phyloP scores from a whole-genome alignment of 2,888 invertebrate species.

The Drosophila kanekoi region DNA sequence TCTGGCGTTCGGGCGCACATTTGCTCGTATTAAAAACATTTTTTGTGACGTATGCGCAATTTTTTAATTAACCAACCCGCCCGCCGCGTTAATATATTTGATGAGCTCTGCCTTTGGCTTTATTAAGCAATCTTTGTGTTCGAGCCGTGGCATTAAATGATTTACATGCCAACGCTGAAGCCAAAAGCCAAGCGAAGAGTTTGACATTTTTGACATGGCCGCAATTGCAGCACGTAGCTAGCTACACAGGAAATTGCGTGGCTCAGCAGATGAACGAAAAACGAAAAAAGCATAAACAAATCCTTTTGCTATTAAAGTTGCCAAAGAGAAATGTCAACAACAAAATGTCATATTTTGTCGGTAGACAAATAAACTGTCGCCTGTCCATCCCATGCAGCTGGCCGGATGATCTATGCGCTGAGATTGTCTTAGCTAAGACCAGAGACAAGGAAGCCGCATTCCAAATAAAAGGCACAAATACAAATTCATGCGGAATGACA shows the following conservation, averaged over 20 bases:
- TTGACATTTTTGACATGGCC: slow-evolving; percentile 64
- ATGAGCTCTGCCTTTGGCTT: slow-evolving; percentile 33
- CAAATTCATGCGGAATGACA: slow-evolving; percentile 75
- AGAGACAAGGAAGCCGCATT: slow-evolving; percentile 46
- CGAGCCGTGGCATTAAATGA: slow-evolving; percentile 41
- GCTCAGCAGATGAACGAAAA: slow-evolving; percentile 36
- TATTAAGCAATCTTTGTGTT: slow-evolving; percentile 36
- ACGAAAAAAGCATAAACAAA: background rate
- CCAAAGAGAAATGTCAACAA: slow-evolving; percentile 7
- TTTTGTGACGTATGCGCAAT: slow-evolving; percentile 38
- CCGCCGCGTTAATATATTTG: slow-evolving; percentile 28
- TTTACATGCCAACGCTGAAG: slow-evolving; percentile 29
- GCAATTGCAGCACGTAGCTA: slow-evolving; percentile 76
- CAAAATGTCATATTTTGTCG: slow-evolving; percentile 47
- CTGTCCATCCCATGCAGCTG: slow-evolving; percentile 36
- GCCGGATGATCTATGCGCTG: slow-evolving; percentile 68
- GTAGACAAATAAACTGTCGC: slow-evolving; percentile 58
- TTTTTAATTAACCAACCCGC: slow-evolving; percentile 47
- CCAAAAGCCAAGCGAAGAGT: slow-evolving; percentile 31
- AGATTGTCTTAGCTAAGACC: slow-evolving; percentile 62
- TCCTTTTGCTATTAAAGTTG: slow-evolving; percentile 37
- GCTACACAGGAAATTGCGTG: slow-evolving; percentile 62
- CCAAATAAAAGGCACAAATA: slow-evolving; percentile 67
- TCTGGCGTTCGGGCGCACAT: slow-evolving; percentile 35
- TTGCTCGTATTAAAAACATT: slow-evolving; percentile 38